Conservation (phyloP, 2,888 invertebrate genomes). For the Latrodectus hesperus region DNA sequence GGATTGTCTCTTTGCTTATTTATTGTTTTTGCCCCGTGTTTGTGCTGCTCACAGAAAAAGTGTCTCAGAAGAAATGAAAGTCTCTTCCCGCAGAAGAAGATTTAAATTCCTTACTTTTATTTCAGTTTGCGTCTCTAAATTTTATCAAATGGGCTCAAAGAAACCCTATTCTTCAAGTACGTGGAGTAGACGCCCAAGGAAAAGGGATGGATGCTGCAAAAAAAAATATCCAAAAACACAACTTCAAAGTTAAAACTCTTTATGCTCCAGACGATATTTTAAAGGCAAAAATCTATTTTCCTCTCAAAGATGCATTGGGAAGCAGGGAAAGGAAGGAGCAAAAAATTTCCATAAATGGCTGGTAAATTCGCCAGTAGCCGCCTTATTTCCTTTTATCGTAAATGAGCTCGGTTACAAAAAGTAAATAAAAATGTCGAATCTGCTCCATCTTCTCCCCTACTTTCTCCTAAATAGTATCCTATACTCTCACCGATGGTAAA, state of each 20-base stretch:
- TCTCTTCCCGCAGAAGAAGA: too few relatives aligned
- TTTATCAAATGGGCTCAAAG: too few relatives aligned
- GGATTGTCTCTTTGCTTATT: too few relatives aligned
- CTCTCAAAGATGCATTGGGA: background rate
- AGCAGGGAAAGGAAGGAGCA: background rate
- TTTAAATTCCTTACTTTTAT: too few relatives aligned
- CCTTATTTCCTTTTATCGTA: background rate
- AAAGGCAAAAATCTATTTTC: conserved; percentile 9
- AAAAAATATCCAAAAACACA: background rate
- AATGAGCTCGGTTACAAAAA: background rate
- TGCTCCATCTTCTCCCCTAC: background rate
- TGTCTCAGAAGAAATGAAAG: too few relatives aligned
- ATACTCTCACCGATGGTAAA: background rate
- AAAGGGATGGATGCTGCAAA: background rate
- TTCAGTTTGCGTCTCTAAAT: too few relatives aligned
- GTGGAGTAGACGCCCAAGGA: too few relatives aligned
- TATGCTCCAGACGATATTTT: conserved; percentile 9
- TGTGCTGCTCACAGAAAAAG: too few relatives aligned
- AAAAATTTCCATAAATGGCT: conserved; percentile 31
- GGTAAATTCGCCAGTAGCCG: background rate
- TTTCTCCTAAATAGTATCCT: background rate
- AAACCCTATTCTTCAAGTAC: too few relatives aligned
- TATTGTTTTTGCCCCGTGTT: too few relatives aligned
- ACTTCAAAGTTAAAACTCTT: conserved; percentile 26
- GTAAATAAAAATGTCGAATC: background rate